phyloP scores from a whole-genome alignment of 2,113 vertebrate species.

The Sus scrofa region DNA sequence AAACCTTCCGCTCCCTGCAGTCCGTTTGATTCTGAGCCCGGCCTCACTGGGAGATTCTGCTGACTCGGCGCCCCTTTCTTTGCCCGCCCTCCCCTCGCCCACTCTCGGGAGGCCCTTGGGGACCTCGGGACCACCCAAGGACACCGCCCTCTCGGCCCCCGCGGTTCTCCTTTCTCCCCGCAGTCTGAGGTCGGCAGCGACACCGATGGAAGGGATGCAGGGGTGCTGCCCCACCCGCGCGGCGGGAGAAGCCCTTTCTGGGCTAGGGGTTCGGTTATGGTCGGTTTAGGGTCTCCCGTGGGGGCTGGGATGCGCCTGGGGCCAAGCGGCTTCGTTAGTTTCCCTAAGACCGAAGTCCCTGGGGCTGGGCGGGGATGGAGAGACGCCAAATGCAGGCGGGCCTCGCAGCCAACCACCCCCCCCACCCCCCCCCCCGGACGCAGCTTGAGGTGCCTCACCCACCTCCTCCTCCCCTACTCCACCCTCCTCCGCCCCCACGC shows the following conservation, averaged over 20 bases:
- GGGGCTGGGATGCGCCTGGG: not conserved
- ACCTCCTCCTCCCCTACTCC: not conserved
- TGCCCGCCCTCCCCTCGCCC: accelerated
- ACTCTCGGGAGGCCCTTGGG: accelerated
- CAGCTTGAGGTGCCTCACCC: not conserved
- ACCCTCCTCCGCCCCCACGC: not conserved
- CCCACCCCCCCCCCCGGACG: not conserved
- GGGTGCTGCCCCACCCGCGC: not conserved
- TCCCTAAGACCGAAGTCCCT: too few relatives aligned
- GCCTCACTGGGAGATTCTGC: too few relatives aligned
- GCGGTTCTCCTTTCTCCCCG: too few relatives aligned
- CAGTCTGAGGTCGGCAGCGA: not conserved
- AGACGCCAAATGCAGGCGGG: not conserved
- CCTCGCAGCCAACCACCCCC: not conserved
- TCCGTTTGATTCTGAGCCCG: not conserved
- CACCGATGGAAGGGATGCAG: accelerated
- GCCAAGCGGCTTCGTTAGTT: too few relatives aligned
- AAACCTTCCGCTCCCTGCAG: accelerated
- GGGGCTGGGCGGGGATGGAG: not conserved
- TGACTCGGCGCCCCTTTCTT: not conserved
- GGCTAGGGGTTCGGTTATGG: not conserved
- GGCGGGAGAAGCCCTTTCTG: not conserved
- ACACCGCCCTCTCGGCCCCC: accelerated
- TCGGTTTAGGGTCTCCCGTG: not conserved
- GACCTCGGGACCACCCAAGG: not conserved